Base-by-base conservation (phyloP, 2,797 vertebrate genomes). In the Microhierax caerulescens region DNA sequence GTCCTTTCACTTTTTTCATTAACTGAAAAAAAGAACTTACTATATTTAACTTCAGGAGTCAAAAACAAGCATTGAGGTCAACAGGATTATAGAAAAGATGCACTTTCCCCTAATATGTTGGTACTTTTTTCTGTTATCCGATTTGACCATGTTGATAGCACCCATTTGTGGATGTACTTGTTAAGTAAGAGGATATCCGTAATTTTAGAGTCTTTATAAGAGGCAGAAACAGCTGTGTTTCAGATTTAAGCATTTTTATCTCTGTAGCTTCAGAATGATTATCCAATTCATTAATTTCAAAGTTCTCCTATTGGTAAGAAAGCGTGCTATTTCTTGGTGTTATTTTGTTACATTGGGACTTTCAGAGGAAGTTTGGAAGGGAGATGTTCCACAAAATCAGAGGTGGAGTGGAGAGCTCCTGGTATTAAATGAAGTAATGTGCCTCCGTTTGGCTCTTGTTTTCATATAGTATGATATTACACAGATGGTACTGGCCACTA, bases 401-500 rank as follows among this genome's bases (percentile, higher is more conserved):
- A 97, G 96, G 87, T 81, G 87, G 81, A 97, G 85, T 76, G 88
- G 90, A 92, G 93, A 95, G 73, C 56, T 97, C 85, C 90, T 95
- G 89, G 65, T 76, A 81, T 91, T 72, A 92, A 93, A 65, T 61
- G 92, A 96, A 96, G 84, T 74, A 95, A 96, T 96, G 89, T 25
- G 48, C 90, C 92, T 87, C 74, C 61, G 81, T 96, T 97, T 97
- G 97, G 88, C 97, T 98, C 51, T 79, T 23, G 34, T 90, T 98
- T 98, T 97, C 85, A 16, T 37, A 11, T 9, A 59, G 56, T 11
- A 4, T 82, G 97, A 95, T 94, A 88, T 59, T 95, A 91, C 95
- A 96, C 95, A 97, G 98, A 97, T 97, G 98, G 97, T 84, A 54
- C 95, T 97, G 97, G 97, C 97, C 85, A 57, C 73, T 92, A 83